A percentile compares a stretch with the other conserved stretches of the same genome.
phyloP scores from a whole-genome alignment of 2,797 vertebrate species.

The Clarias pachynema region DNA sequence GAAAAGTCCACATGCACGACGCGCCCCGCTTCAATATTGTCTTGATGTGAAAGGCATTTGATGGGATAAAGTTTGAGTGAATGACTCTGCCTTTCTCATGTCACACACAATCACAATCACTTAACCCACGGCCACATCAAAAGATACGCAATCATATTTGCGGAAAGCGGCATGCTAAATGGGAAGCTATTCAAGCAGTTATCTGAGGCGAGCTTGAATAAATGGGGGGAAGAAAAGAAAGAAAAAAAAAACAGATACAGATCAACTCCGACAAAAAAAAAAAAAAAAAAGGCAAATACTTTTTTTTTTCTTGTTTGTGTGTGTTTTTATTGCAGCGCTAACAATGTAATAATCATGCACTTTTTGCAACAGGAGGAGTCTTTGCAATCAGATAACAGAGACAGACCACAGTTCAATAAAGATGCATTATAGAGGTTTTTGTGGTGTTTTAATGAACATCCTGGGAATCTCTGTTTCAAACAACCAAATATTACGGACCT shows the following conservation, averaged over 20 bases:
- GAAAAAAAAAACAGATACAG: neutral
- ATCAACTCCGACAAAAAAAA: neutral
- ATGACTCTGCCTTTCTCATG: conserved; percentile 56
- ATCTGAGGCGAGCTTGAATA: conserved; percentile 27
- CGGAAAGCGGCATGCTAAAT: conserved; percentile 47
- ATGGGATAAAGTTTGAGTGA: conserved; percentile 61
- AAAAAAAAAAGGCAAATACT: neutral
- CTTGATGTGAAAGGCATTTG: conserved; percentile 61
- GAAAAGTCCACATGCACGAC: conserved; percentile 35
- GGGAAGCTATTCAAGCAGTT: conserved; percentile 30
- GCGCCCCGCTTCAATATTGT: conserved; percentile 49
- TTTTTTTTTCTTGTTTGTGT: neutral
- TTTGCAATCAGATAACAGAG: conserved; percentile 32
- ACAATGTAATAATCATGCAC: conserved; percentile 1
- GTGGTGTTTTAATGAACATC: conserved; percentile 42
- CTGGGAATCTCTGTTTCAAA: conserved; percentile 17
- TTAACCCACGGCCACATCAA: conserved; percentile 55
- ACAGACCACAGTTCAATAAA: conserved; percentile 42
- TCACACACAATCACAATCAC: conserved; percentile 55
- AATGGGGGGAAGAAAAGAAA: conserved; percentile 17
- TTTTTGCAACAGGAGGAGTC: neutral
- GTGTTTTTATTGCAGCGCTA: conserved; percentile 1
- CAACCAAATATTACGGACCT: conserved; percentile 1
- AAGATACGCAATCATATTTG: conserved; percentile 55
- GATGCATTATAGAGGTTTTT: conserved; percentile 34